These are phyloP conservation scores for Dicrurus megarhynchus DNA, from an alignment of 2,113 vertebrate genomes.

Conservation along the genomic window DNA sequence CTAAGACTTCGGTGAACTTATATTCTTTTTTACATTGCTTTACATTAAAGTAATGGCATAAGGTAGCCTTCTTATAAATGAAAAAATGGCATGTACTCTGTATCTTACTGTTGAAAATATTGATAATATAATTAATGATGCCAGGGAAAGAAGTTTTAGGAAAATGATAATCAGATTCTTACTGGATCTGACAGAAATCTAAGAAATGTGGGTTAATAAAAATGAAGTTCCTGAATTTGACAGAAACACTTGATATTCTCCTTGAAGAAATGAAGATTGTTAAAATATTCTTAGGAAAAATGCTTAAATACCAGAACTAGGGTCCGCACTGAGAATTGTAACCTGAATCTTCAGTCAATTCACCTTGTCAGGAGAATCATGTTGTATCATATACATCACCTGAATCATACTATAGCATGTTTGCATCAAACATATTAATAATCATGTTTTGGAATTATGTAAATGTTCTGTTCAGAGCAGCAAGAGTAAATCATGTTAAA, in stretches of 20 bases:
- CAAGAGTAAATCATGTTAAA: background rate
- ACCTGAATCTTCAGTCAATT: background rate
- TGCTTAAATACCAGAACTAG: background rate
- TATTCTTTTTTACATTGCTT: background rate
- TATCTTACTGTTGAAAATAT: background rate
- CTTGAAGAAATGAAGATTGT: background rate
- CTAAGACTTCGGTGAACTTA: background rate
- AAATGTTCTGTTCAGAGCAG: background rate
- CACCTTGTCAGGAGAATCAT: background rate
- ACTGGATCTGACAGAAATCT: background rate
- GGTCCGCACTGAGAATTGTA: background rate
- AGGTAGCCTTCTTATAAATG: background rate
- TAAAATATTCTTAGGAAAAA: background rate
- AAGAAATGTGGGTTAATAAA: background rate
- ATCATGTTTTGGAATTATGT: background rate
- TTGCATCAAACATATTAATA: background rate
- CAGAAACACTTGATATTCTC: background rate
- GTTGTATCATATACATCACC: background rate
- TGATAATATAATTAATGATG: background rate
- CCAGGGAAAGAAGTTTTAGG: background rate
- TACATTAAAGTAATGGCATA: background rate
- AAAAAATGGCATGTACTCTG: background rate
- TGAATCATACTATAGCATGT: background rate
- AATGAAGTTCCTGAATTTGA: background rate
- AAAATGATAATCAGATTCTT: background rate